Evolutionary conservation across 2,113 vertebrate species (phyloP).

Genomic region (Spea bombifrons): DNA sequence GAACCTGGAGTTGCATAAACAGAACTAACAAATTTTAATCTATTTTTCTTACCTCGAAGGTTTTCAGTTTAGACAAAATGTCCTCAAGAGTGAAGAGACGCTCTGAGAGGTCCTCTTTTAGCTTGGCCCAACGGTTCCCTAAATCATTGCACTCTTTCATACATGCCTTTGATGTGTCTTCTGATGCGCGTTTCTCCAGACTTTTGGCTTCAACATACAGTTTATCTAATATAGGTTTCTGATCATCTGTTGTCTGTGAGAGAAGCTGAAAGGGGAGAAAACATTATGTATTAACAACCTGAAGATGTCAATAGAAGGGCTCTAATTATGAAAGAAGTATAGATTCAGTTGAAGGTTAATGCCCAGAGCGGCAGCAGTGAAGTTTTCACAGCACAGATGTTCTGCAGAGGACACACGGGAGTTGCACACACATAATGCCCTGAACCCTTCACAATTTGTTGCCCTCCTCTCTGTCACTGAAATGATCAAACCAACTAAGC

Average conservation of each 20-base stretch:
- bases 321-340: too few species aligned
- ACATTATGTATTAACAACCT: too few species aligned
- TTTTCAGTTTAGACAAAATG: slow-evolving; percentile 75
- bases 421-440: too few species aligned
- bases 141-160: slow-evolving; percentile 64
- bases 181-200: slow-evolving; percentile 58
- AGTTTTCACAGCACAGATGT: too few species aligned
- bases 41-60: slow-evolving; percentile 76
- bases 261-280: slow-evolving; percentile 59
- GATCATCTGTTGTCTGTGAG: slow-evolving; percentile 75
- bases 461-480: too few species aligned
- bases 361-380: too few species aligned
- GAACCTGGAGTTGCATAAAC: too few species aligned
- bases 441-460: too few species aligned
- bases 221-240: slow-evolving; percentile 61
- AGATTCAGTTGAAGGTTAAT: too few species aligned
- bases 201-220: slow-evolving; percentile 69
- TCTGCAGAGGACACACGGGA: too few species aligned
- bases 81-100: slow-evolving; percentile 79
- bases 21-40: not conserved
- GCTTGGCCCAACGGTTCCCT: slow-evolving; percentile 74
- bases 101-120: slow-evolving; percentile 71
- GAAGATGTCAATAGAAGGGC: too few species aligned
- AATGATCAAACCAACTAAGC: too few species aligned
- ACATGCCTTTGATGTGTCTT: slow-evolving; percentile 52